Evolutionary conservation across 2,113 vertebrate genomes (phyloP).

Genomic region (Peucedramus taeniatus): DNA sequence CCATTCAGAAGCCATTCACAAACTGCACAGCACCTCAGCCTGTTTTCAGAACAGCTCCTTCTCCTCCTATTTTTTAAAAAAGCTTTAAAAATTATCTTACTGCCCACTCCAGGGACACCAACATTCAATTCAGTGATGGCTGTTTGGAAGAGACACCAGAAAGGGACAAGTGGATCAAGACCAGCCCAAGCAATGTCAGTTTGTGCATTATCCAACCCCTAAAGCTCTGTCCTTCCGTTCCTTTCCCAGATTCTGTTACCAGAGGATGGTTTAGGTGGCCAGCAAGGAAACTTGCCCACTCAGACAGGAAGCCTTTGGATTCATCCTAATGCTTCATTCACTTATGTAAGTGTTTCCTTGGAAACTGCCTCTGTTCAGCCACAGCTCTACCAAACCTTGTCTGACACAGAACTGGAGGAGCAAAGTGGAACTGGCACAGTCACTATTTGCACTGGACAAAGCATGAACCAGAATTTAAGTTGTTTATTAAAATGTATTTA

Average conservation of each 20-base stretch:
- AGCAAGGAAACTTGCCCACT: neutral
- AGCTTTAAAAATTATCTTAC: neutral
- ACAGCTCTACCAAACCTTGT: neutral
- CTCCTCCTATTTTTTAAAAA: neutral
- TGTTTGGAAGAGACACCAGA: neutral
- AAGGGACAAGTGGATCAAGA: neutral
- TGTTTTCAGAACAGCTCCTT: neutral
- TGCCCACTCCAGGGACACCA: neutral
- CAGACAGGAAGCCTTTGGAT: neutral
- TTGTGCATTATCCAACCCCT: neutral
- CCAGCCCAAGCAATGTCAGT: neutral
- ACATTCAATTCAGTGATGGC: neutral
- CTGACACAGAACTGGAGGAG: neutral
- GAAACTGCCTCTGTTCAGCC: neutral
- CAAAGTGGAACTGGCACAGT: neutral
- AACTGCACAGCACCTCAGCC: neutral
- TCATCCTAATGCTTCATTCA: neutral
- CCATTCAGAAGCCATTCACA: neutral
- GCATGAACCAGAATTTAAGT: neutral
- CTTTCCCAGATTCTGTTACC: neutral
- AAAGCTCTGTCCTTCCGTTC: neutral
- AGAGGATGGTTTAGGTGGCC: neutral
- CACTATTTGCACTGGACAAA: neutral
- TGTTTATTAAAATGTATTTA: neutral
- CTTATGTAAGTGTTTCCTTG: slow-evolving; percentile 10